Percentiles rank a stretch among this genome's conserved stretches.
Conservation (phyloP, 2,797 vertebrate genomes). For the Phoebastria nigripes region DNA sequence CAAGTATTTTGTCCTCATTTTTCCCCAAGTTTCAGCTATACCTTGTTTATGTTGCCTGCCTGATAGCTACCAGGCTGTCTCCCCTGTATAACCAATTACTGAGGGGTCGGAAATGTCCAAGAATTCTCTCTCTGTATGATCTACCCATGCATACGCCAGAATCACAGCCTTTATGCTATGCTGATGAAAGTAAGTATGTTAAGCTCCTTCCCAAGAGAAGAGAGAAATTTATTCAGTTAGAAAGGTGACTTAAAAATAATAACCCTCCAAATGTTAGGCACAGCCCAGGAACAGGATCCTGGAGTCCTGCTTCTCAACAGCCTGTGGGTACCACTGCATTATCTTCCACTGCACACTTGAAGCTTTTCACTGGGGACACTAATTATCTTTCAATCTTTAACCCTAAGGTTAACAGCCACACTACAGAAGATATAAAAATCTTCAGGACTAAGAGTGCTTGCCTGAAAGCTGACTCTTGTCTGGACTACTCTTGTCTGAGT, state of each 20-base stretch:
- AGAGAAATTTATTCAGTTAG: not conserved
- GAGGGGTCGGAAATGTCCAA: not conserved
- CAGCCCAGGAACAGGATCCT: not conserved
- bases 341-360: not conserved
- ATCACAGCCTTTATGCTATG: not conserved
- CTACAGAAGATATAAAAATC: not conserved
- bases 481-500: not conserved
- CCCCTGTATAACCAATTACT: not conserved
- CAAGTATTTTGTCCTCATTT: not conserved
- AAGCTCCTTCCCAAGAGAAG: not conserved
- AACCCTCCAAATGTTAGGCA: not conserved
- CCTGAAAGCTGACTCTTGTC: not conserved
- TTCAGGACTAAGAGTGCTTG: not conserved
- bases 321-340: not conserved
- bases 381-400: not conserved
- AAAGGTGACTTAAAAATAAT: not conserved
- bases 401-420: not conserved
- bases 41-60: not conserved
- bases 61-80: not conserved
- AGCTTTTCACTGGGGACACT: not conserved
- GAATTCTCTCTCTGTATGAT: not conserved
- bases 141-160: not conserved
- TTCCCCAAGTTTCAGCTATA: not conserved
- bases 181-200: not conserved
- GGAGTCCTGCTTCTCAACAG: not conserved